Evolutionary conservation across 2,888 invertebrate species (phyloP), one percentile per base, ranked within the genome.

Genomic region (Hemicrepidius hirtus): DNA sequence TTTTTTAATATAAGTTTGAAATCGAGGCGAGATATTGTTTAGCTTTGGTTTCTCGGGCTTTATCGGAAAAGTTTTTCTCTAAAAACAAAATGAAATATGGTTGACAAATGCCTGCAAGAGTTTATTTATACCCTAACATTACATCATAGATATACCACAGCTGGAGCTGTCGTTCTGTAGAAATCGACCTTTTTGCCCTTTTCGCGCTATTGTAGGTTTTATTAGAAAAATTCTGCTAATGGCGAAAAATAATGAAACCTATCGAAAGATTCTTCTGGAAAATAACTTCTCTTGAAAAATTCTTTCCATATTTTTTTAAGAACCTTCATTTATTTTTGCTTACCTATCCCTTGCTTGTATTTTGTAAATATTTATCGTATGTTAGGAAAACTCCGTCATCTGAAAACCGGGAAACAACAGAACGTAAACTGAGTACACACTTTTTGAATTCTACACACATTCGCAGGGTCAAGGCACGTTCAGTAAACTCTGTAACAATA

Each of bases 401-500:
- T 44, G 0, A 4, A 18, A 44, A 13, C 44, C 1, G 9, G 13
- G 44, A 18, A 24, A 13, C 41, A 12, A 44, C 20, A 46, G 16
- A 18, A 46, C 13, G 46, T 1, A 16, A 46, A 46, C 46, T 5
- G 53, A 7, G 53, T 24, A 53, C 12, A 4, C 53, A 55, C 18
- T 66, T 66, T 44, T 55, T 66, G 37, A 66, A 66, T 66, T 66
- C 66, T 32, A 44, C 28, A 28, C 66, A 46, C 66, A 57, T 44
- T 24, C 41, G 28, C 40, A 13, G 66, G 66, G 66, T 66, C 57
- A 66, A 55, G 37, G 40, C 55, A 66, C 66, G 55, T 66, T 55
- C 55, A 24, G 66, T 66, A 66, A 66, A 66, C 66, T 66, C 37
- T 16, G 40, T 57, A 20, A 66, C 53, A 55, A 66, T 66, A 66